Evolutionary conservation across 2,113 vertebrate species (phyloP).

Genomic region (Neofelis nebulosa): DNA sequence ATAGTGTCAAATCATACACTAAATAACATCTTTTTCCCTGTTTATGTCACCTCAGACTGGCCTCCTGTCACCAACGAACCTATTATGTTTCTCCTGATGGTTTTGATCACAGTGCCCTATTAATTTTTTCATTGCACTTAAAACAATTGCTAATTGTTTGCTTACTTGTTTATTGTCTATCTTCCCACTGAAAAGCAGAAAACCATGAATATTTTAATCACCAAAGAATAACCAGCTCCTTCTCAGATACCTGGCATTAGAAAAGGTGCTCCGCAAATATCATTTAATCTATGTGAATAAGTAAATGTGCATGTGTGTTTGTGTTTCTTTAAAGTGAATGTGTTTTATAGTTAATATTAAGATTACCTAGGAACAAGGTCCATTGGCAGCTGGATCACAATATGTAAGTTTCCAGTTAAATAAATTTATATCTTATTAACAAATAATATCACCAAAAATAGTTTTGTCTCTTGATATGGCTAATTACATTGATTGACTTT

Average conservation of each 20-base stretch:
- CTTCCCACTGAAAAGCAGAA: constrained; percentile 31
- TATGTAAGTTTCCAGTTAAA: not conserved
- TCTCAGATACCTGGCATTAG: not conserved
- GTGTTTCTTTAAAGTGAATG: not conserved
- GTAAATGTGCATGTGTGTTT: not conserved
- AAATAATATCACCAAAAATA: not conserved
- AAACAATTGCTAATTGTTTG: not conserved
- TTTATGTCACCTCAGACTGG: not conserved
- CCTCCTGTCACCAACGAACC: not conserved
- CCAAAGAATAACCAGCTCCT: not conserved
- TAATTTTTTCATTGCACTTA: not conserved
- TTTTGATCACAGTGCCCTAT: not conserved
- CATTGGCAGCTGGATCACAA: not conserved
- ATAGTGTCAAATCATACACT: not conserved
- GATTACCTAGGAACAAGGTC: not conserved
- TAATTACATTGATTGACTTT: not conserved
- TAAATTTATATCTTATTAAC: not conserved
- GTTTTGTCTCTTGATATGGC: not conserved
- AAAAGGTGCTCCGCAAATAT: not conserved
- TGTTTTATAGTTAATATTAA: constrained; percentile 5
- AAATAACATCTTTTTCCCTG: constrained; percentile 3
- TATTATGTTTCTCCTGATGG: not conserved
- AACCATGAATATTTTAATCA: constrained; percentile 13
- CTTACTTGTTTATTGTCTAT: constrained; percentile 14
- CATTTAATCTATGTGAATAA: constrained; percentile 18